Base-by-base conservation (phyloP, 2,888 invertebrate genomes). In the Amblyjoppa proteus region DNA sequence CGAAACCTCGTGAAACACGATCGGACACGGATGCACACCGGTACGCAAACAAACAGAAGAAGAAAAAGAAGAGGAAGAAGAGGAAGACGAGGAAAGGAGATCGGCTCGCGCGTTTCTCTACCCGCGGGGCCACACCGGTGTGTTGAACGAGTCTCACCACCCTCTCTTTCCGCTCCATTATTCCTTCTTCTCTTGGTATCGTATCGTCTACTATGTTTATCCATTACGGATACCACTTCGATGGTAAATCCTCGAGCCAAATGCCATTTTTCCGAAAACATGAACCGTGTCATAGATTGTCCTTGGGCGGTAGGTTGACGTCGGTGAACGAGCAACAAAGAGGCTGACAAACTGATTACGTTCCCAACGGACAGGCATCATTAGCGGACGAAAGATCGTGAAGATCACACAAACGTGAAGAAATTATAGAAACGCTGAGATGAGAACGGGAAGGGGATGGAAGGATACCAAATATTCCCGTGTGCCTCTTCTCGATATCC, bases 1-100 rank as follows among this genome's bases (percentile, higher is more conserved):
- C 88, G 79, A 91, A 92, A 90, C 90, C 91, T 92, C 90, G 91
- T 92, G 93, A 92, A 93, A 93, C 92, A 93, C 91, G 93, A 93
- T 93, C 92, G 88, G 93, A 93, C 93, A 93, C 91, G 91, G 91
- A 92, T 93, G 93, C 91, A 92, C 91, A 91, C 90, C 89, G 88
- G 88, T 92, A 90, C 89, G 90, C 93, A 92, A 92, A 92, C 92
- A 92, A 92, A 93, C 92, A 91, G 88, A 89, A 31, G 64, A 61
- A 3, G 58, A 41, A 89, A 38, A 78, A 79, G 82, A 71, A 83
- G 73, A 77, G 69, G 68, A 78, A 74, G 83, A 58, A 85, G 73
- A 78, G 70, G 69, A 69, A 74, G 76, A 70, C 49, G 58, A 70
- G 51, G 71, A 85, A 41, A 58, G 74, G 64, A 81, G 70, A 83